Conservation (phyloP, 1,140 invertebrate genomes). For the Drosophila rhopaloa region DNA sequence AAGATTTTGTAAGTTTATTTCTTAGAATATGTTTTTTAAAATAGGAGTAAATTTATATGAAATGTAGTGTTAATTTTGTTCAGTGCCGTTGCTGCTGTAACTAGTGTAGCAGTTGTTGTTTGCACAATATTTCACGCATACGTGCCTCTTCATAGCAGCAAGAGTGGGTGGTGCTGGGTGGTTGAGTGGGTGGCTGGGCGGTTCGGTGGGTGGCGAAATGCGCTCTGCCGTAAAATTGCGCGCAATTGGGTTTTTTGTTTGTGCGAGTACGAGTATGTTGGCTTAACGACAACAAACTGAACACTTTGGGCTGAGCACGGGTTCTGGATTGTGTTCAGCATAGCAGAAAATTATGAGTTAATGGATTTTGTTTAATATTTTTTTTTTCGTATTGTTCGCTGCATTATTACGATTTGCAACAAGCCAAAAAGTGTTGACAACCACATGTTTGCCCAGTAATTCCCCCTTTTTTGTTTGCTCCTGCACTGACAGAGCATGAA, state of each 20-base stretch:
- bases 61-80: neutral
- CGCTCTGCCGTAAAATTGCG: slow-evolving; percentile 81
- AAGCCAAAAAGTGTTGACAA: slow-evolving; percentile 66
- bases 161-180: slow-evolving; percentile 24
- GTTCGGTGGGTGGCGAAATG: slow-evolving; percentile 55
- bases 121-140: slow-evolving; percentile 83
- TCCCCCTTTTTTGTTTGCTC: slow-evolving; percentile 15
- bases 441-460: slow-evolving; percentile 25
- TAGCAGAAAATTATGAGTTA: slow-evolving; percentile 83
- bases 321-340: slow-evolving; percentile 66
- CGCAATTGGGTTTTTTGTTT: slow-evolving; percentile 73
- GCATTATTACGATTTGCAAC: slow-evolving; percentile 65
- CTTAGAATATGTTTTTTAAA: too few relatives aligned
- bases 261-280: slow-evolving; percentile 19
- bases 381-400: slow-evolving; percentile 11
- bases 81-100: slow-evolving; percentile 19
- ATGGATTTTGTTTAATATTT: slow-evolving; percentile 75
- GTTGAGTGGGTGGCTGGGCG: slow-evolving; percentile 21
- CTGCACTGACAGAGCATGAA: slow-evolving; percentile 73
- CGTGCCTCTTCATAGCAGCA: slow-evolving; percentile 46
- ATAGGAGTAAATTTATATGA: too few relatives aligned
- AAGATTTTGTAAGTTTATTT: too few relatives aligned
- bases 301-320: slow-evolving; percentile 46
- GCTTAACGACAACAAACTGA: slow-evolving; percentile 76
- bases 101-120: slow-evolving; percentile 58